Conservation (phyloP, 2,113 vertebrate genomes). For the Osmerus mordax region DNA sequence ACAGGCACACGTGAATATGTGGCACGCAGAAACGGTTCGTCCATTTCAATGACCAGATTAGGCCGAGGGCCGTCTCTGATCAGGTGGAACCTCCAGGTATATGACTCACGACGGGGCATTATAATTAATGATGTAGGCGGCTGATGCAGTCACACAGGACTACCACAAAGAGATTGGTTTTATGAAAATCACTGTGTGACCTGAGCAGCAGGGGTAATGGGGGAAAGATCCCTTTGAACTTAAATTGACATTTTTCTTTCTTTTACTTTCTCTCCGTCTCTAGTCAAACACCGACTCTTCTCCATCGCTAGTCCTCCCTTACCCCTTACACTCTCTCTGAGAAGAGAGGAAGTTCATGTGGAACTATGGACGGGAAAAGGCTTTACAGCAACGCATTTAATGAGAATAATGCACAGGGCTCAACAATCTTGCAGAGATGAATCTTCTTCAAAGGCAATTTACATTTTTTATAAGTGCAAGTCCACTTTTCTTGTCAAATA, state of each 20-base stretch:
- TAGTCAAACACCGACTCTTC: too few species aligned
- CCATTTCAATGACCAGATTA: background rate
- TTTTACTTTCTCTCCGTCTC: background rate
- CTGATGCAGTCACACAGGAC: slow-evolving; percentile 38
- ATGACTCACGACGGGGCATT: slow-evolving; percentile 62
- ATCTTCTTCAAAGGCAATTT: too few species aligned
- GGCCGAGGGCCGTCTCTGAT: slow-evolving; percentile 47
- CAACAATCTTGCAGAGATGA: too few species aligned
- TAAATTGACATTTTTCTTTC: slow-evolving; percentile 13
- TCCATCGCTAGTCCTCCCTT: too few species aligned
- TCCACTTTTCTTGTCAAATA: too few species aligned
- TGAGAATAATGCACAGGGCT: too few species aligned
- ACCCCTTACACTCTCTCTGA: too few species aligned
- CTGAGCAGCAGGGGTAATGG: background rate
- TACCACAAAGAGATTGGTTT: slow-evolving; percentile 17
- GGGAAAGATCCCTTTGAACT: slow-evolving; percentile 12
- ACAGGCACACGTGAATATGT: background rate
- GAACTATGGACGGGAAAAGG: too few species aligned
- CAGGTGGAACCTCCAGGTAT: slow-evolving; percentile 29
- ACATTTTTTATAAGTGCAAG: too few species aligned
- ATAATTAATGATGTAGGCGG: slow-evolving; percentile 72
- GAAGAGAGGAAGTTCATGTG: too few species aligned
- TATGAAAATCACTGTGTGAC: slow-evolving; percentile 26
- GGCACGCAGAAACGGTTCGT: too few species aligned
- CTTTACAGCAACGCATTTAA: too few species aligned